Percentiles rank a stretch among this genome's conserved stretches.
Conservation (phyloP, 2,113 vertebrate species). For the Phocoena phocoena region DNA sequence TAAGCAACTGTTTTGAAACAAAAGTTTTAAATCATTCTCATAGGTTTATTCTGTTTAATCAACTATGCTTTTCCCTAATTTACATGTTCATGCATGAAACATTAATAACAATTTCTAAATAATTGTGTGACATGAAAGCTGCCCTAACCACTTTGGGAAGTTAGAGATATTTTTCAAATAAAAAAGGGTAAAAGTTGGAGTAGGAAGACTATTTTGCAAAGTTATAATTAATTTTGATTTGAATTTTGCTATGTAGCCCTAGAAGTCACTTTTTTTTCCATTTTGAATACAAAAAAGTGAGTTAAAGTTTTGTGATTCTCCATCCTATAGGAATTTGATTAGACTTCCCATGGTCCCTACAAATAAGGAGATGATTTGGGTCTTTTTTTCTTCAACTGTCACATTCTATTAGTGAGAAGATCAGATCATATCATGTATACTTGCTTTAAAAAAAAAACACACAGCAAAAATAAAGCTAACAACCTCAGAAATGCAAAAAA, state of each 20-base stretch:
- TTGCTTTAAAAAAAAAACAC: not conserved
- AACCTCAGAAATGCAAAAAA: not conserved
- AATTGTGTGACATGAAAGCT: not conserved
- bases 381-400: not conserved
- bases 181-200: not conserved
- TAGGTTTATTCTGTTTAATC: conserved; percentile 20
- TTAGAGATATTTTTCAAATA: not conserved
- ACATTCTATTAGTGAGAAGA: not conserved
- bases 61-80: not conserved
- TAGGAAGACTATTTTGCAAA: not conserved
- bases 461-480: not conserved
- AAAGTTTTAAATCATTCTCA: not conserved
- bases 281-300: not conserved
- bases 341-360: not conserved
- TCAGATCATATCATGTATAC: not conserved
- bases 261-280: not conserved
- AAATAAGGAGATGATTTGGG: not conserved
- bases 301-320: not conserved
- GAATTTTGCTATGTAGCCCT: not conserved
- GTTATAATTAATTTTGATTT: not conserved
- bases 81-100: not conserved
- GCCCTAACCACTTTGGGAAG: not conserved
- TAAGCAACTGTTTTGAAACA: not conserved
- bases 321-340: not conserved
- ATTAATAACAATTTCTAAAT: not conserved